Evolutionary conservation across 92 coral and sea anemone species (phyloP), one percentile per base, ranked within the genome.

Genomic region (Diadumene lineata): DNA sequence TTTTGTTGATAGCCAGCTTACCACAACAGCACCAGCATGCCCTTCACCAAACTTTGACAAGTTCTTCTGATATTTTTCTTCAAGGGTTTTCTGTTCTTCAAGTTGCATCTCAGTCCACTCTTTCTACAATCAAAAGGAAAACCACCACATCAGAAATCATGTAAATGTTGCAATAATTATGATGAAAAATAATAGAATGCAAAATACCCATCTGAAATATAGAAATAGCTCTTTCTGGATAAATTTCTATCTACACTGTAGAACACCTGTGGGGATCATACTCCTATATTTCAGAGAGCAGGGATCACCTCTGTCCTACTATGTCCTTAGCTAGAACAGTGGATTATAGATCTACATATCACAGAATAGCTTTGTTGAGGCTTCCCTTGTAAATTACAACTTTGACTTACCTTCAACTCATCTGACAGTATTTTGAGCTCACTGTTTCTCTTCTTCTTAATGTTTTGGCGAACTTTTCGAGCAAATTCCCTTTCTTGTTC

Each of bases 401-500:
- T n/a, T n/a, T n/a, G 51, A 8, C 19, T 7, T 60, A 60, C 65
- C 65, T 60, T 7, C 32, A 60, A 27, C 26, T 60, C 65, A 11
- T 60, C 32, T 60, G 65, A 60, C 17, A 60, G 26, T 60, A 60
- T 22, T 60, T 60, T 60, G 4, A 60, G 63, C 48, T 87, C 97
- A 68, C 46, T 72, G 25, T 67, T 79, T 68, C 75, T 83, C 67
- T 88, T 88, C 61, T 78, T 74, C 32, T 86, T 84, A 50, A 79
- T 84, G 56, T 82, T 89, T 72, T 82, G 77, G 10, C 87, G 79
- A 26, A 82, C 68, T 68, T 79, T 84, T 26, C 74, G 86, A 21
- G 97, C 86, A 78, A 91, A 89, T 30, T 80, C 84, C 77, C 84
- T 91, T 53, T 91, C 93, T 79, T 91, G 97, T 57, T 91, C 88